Percentiles rank a stretch among this genome's conserved stretches.
Conservation (phyloP, 2,797 vertebrate species). For the Aplochiton taeniatus region DNA sequence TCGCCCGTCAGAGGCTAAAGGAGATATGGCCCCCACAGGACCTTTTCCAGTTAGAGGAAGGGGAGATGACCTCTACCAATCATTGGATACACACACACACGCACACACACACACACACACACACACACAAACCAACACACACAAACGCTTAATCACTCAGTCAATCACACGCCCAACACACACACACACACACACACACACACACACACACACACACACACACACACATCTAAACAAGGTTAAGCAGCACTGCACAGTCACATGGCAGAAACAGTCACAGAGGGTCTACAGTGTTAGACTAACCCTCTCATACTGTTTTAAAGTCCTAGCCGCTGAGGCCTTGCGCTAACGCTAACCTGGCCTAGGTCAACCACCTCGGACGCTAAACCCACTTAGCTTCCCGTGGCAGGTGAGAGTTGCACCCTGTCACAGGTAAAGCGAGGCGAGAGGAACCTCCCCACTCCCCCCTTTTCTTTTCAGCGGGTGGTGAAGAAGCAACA, state of each 20-base stretch:
- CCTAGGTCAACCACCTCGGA: background rate
- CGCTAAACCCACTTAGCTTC: slow-evolving; percentile 22
- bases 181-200: background rate
- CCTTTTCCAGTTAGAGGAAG: background rate
- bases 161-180: background rate
- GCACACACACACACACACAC: slow-evolving; percentile 1
- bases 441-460: slow-evolving; percentile 80
- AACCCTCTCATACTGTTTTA: background rate
- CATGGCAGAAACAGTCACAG: no score
- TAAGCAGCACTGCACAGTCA: background rate
- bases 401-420: slow-evolving; percentile 75
- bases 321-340: no score
- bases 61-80: background rate
- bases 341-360: background rate
- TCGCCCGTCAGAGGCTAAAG: background rate
- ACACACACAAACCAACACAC: background rate
- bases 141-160: background rate
- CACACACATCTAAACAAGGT: background rate
- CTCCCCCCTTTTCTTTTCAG: slow-evolving; percentile 65
- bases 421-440: slow-evolving; percentile 82
- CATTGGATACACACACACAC: slow-evolving; percentile 5
- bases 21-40: background rate
- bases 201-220: background rate
- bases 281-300: no score
- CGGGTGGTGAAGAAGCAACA: slow-evolving; percentile 42